A percentile compares a stretch with the other conserved stretches of the same genome.
Evolutionary conservation across 2,113 vertebrate genomes (phyloP).

Genomic region (Salvator merianae): DNA sequence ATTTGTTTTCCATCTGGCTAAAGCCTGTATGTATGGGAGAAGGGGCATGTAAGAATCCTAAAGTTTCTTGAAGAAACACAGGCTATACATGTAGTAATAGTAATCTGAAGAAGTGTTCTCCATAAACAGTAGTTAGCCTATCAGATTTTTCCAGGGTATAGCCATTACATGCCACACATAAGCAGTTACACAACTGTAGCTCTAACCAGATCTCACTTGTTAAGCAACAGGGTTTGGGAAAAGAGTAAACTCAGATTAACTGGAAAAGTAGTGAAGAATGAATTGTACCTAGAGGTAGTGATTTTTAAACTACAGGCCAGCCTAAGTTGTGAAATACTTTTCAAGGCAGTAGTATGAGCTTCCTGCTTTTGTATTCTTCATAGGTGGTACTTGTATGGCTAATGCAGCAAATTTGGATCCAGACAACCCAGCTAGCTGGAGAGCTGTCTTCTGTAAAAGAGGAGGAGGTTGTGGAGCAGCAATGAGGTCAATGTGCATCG

Average conservation of each 20-base stretch:
- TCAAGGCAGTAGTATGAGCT: not conserved
- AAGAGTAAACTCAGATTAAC: not conserved
- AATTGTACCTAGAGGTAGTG: not conserved
- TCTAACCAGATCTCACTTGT: not conserved
- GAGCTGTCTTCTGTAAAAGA: conserved; percentile 63
- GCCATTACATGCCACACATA: too few species aligned
- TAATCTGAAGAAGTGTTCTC: too few species aligned
- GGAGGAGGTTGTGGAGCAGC: conserved; percentile 82
- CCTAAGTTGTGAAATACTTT: not conserved
- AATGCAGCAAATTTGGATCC: conserved; percentile 39
- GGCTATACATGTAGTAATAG: too few species aligned
- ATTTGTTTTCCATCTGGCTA: too few species aligned
- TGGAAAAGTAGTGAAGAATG: not conserved
- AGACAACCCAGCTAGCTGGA: conserved; percentile 52
- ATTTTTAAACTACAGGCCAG: not conserved
- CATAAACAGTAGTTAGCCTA: too few species aligned
- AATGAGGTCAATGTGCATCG: conserved; percentile 86
- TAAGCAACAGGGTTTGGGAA: not conserved
- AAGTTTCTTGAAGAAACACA: too few species aligned
- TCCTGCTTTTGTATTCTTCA: not conserved
- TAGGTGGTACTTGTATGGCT: conserved; percentile 49
- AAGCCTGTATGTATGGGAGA: too few species aligned
- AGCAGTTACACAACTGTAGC: too few species aligned
- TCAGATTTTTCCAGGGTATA: too few species aligned
- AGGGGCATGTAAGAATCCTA: too few species aligned